These are phyloP conservation scores for Neogale vison DNA, from an alignment of 2,113 vertebrate genomes.

Conservation along the genomic window DNA sequence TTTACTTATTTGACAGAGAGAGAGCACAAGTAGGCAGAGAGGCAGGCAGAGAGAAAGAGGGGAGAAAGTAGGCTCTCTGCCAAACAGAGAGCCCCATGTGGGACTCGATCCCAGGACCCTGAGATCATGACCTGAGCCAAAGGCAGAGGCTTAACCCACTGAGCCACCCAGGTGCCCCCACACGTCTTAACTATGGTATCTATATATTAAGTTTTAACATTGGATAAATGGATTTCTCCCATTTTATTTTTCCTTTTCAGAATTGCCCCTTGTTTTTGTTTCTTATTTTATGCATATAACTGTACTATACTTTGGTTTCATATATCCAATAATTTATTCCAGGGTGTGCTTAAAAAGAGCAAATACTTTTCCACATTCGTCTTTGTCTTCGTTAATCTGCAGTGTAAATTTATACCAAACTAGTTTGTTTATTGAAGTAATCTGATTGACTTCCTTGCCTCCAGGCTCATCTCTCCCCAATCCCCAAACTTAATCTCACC, in stretches of 20 bases:
- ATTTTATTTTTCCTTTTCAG: not conserved
- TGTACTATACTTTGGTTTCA: not conserved
- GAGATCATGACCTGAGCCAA: too few relatives aligned
- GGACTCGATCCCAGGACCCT: too few relatives aligned
- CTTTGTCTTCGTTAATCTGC: not conserved
- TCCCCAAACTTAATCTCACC: not conserved
- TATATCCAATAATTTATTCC: constrained; percentile 9
- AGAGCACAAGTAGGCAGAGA: too few relatives aligned
- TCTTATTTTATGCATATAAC: constrained; percentile 18
- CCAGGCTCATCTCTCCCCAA: not conserved
- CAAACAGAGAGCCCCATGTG: too few relatives aligned
- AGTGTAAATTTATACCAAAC: constrained; percentile 19
- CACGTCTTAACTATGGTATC: not conserved
- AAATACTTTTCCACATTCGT: not conserved
- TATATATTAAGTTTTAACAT: not conserved
- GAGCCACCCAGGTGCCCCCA: too few relatives aligned
- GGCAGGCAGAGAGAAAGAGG: too few relatives aligned
- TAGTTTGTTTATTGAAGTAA: not conserved
- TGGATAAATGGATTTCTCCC: not conserved
- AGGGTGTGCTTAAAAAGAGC: not conserved
- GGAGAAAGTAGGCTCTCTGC: too few relatives aligned
- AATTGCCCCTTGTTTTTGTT: not conserved
- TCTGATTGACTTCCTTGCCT: not conserved
- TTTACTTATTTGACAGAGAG: too few relatives aligned
- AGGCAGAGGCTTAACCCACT: too few relatives aligned